These are phyloP conservation scores for Philypnodon macrostomus DNA, from an alignment of 2,797 vertebrate genomes.

Conservation along the genomic window DNA sequence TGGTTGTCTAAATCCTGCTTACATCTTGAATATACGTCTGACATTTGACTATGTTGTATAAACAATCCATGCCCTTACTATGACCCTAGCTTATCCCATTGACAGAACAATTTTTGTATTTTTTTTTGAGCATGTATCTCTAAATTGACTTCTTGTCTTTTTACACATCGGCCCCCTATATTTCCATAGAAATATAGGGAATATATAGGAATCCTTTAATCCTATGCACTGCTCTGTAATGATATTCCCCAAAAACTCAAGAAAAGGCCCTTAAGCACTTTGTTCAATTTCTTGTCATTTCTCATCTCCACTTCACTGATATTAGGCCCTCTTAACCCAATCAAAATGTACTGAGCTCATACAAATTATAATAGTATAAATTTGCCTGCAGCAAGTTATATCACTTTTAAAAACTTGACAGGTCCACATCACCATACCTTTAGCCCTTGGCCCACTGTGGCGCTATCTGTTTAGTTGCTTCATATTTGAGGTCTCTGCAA, in stretches of 20 bases:
- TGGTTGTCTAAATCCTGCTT: no score
- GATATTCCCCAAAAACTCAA: slow-evolving; percentile 30
- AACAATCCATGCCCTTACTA: no score
- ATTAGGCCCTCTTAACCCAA: slow-evolving; percentile 15
- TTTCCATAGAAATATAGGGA: no score
- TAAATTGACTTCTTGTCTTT: not conserved
- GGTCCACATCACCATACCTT: slow-evolving; percentile 7
- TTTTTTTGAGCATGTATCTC: slow-evolving; percentile 6
- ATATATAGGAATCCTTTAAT: no score
- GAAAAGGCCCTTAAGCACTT: slow-evolving; percentile 32
- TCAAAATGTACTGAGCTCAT: slow-evolving; percentile 29
- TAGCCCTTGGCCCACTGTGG: slow-evolving; percentile 11
- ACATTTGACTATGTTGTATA: no score
- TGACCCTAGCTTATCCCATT: no score
- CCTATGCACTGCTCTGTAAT: slow-evolving; percentile 10
- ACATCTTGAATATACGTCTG: no score
- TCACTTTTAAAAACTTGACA: slow-evolving; percentile 16
- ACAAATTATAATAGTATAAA: no score
- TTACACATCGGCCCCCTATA: no score
- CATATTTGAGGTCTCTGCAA: no score
- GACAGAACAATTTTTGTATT: slow-evolving; percentile 8
- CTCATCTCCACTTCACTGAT: slow-evolving; percentile 20
- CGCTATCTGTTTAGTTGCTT: not conserved
- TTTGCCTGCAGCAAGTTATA: no score
- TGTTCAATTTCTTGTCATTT: slow-evolving; percentile 39